Conservation (phyloP, 2,888 invertebrate genomes). For the Ecliptopera silaceata region DNA sequence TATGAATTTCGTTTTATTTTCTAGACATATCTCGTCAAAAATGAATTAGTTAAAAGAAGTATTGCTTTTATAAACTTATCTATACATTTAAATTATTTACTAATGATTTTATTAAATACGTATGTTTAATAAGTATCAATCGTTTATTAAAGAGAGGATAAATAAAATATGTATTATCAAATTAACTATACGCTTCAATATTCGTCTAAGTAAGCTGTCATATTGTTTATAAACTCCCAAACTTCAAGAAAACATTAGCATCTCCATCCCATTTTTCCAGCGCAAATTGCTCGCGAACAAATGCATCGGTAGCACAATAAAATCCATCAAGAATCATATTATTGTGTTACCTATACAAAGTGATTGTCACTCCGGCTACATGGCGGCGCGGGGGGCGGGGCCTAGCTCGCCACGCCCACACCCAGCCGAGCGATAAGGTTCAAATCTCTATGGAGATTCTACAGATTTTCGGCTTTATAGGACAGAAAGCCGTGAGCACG, state of each 20-base stretch:
- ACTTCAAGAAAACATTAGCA: constrained; percentile 35
- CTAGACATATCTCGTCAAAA: no score
- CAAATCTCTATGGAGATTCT: constrained; percentile 72
- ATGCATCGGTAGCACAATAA: constrained; percentile 79
- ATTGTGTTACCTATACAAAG: constrained; percentile 83
- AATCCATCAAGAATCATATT: constrained; percentile 83
- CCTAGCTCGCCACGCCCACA: constrained; percentile 67
- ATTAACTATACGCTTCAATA: neutral
- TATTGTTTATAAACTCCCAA: constrained; percentile 3
- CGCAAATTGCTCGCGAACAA: constrained; percentile 67
- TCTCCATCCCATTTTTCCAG: constrained; percentile 41
- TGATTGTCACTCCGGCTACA: constrained; percentile 80
- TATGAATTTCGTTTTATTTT: no score
- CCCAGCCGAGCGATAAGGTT: constrained; percentile 70
- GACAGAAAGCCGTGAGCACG: constrained; percentile 58
- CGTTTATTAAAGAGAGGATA: no score
- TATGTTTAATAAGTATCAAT: no score
- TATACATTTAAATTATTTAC: no score
- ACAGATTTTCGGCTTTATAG: constrained; percentile 75
- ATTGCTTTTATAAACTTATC: no score
- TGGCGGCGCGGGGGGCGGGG: constrained; percentile 72
- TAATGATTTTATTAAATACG: no score
- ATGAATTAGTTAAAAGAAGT: no score
- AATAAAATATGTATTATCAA: neutral
- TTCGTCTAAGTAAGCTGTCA: neutral